Evolutionary conservation across 2,113 vertebrate species (phyloP).

Genomic region (Ictidomys tridecemlineatus): DNA sequence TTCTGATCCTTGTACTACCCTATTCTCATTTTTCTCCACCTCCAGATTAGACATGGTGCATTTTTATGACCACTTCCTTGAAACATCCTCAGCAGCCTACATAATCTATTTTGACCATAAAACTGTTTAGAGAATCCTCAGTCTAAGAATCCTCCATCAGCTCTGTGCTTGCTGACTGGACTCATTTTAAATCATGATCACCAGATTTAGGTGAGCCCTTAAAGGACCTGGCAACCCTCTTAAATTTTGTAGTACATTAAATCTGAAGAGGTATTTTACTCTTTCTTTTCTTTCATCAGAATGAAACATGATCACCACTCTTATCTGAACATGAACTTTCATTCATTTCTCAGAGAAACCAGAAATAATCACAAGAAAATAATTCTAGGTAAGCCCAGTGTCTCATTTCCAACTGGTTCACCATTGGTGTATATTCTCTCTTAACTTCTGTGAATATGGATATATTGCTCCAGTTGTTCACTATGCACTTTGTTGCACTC

Average conservation of each 20-base stretch:
- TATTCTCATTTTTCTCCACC: not conserved
- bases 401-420: not conserved
- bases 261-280: not conserved
- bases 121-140: not conserved
- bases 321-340: not conserved
- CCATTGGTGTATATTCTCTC: no score
- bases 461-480: not conserved
- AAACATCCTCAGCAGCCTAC: not conserved
- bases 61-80: not conserved
- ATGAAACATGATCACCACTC: not conserved
- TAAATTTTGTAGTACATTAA: not conserved
- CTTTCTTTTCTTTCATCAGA: not conserved
- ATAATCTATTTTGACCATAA: constrained; percentile 45
- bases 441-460: not conserved
- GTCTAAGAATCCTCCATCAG: not conserved
- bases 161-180: not conserved
- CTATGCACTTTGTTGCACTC: not conserved
- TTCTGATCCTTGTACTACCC: not conserved
- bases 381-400: not conserved
- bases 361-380: not conserved
- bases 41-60: not conserved
- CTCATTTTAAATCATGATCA: not conserved
- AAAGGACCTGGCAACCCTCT: not conserved
- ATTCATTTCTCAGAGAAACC: not conserved
- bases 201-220: not conserved